Base-by-base conservation (phyloP, 2,797 vertebrate genomes). In the Florisuga fusca region DNA sequence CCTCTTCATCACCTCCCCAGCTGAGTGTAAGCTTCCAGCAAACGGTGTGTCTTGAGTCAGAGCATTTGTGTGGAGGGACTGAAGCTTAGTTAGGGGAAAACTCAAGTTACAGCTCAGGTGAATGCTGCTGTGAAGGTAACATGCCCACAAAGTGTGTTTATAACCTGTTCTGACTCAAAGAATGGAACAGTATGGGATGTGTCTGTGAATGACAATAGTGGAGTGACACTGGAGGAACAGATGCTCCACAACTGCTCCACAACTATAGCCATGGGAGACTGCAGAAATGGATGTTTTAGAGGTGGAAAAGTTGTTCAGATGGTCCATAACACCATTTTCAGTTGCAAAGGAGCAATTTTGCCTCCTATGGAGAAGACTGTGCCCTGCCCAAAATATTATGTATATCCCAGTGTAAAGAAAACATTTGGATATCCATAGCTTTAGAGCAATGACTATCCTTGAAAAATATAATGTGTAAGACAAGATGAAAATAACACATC, bases 201-300 rank as follows among this genome's bases (percentile, higher is more conserved):
- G 17, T 59, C 50, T 8, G 1, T 38, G 45, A 74, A 22, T 38
- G 31, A 67, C 84, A 33, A 2, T 57, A 33, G 46, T 33, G 20
- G 41, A 81, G 45, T 36, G 66, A 26, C 41, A 45, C 19, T 21
- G 31, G 21, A 81, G 34, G 10, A 82, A 27, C 29, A 87, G 23
- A 59, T 73, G 12, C 2, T 41, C 38, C 38, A 14, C 13, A 38
- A 7, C 36, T 17, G 26, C 53, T 71, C 29, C 17, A 12, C 25
- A 15, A 4, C 38, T 59, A 4, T 2, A 8, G 48, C 46, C 54
- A 38, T 0, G 1, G 11, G 18, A 68, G 9, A 23, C 4, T 57
- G 46, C 21, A 84, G 71, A 92, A 79, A 76, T 18, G 14, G 21
- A 55, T n/a, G 7, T 76, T 74, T 62, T 79, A 54, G 53, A 84